These are phyloP conservation scores for Oncorhynchus kisutch DNA, from an alignment of 2,113 vertebrate genomes.

Conservation along the genomic window DNA sequence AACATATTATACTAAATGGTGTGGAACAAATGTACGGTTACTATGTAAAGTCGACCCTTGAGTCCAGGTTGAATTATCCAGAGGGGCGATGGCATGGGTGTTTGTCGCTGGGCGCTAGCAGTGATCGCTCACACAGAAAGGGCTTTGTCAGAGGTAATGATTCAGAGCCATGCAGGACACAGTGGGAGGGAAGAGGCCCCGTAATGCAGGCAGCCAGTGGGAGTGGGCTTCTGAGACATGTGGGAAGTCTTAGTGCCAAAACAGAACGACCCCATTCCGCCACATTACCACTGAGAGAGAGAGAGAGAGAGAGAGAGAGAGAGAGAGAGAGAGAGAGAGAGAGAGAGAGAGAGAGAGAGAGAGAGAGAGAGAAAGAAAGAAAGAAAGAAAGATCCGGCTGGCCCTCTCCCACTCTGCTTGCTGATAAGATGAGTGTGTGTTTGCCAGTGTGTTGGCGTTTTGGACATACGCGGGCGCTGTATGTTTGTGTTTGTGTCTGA, in stretches of 20 bases:
- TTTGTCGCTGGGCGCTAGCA: slow-evolving; percentile 12
- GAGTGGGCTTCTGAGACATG: slow-evolving; percentile 46
- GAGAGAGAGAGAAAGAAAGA: slow-evolving; percentile 48
- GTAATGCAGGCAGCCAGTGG: slow-evolving; percentile 42
- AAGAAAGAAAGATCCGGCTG: slow-evolving; percentile 48
- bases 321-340: slow-evolving; percentile 1
- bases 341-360: slow-evolving; percentile 56
- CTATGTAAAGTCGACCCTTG: no score
- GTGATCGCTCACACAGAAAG: slow-evolving; percentile 15
- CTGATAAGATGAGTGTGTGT: slow-evolving; percentile 46
- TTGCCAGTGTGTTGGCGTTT: slow-evolving; percentile 14
- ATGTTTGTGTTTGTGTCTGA: slow-evolving; percentile 9
- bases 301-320: slow-evolving; percentile 48
- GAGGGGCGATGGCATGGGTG: not conserved
- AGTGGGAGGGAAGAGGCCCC: slow-evolving; percentile 52
- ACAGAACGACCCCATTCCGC: slow-evolving; percentile 42
- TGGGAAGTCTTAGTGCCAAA: slow-evolving; percentile 58
- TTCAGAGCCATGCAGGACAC: slow-evolving; percentile 36
- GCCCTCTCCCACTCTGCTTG: slow-evolving; percentile 62
- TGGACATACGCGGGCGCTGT: slow-evolving; percentile 14
- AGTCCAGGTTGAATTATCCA: not conserved
- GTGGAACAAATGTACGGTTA: no score
- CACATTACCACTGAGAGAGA: slow-evolving; percentile 54
- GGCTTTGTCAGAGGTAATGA: slow-evolving; percentile 44
- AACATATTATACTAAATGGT: no score